A percentile compares a stretch with the other conserved stretches of the same genome.
Conservation (phyloP, 37 sponge, comb jelly and placozoan genomes). For the Hexactinellida sp. region DNA sequence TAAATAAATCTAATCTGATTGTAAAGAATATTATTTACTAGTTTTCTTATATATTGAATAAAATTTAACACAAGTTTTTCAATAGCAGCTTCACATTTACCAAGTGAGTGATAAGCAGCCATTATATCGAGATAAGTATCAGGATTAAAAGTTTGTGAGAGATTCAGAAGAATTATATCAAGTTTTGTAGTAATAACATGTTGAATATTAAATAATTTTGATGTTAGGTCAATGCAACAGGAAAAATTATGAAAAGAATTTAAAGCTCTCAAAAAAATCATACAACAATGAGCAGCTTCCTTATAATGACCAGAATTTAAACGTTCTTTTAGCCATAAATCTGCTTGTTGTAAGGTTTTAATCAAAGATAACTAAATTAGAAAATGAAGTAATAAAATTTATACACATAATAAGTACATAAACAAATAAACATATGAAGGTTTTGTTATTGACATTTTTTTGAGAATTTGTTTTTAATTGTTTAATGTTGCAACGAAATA, state of each 20-base stretch:
- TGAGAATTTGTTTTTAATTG: too few species aligned
- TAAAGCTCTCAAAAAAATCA: background rate
- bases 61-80: background rate
- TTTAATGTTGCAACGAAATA: too few species aligned
- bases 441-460: too few species aligned
- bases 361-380: background rate
- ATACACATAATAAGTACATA: too few species aligned
- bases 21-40: too few species aligned
- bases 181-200: background rate
- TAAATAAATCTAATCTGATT: too few species aligned
- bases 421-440: too few species aligned
- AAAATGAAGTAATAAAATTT: too few species aligned
- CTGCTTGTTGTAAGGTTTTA: background rate
- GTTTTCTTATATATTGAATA: too few species aligned
- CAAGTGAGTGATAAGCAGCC: background rate
- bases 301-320: background rate
- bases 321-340: background rate
- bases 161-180: background rate
- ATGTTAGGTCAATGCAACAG: background rate
- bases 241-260: background rate
- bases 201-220: constrained; percentile 3
- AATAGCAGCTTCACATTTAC: background rate
- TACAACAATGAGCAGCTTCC: background rate
- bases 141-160: background rate
- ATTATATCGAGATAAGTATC: background rate